Evolutionary conservation across 2,113 vertebrate genomes (phyloP), one percentile per base, ranked within the genome.

Genomic region (Rhipidura dahli): DNA sequence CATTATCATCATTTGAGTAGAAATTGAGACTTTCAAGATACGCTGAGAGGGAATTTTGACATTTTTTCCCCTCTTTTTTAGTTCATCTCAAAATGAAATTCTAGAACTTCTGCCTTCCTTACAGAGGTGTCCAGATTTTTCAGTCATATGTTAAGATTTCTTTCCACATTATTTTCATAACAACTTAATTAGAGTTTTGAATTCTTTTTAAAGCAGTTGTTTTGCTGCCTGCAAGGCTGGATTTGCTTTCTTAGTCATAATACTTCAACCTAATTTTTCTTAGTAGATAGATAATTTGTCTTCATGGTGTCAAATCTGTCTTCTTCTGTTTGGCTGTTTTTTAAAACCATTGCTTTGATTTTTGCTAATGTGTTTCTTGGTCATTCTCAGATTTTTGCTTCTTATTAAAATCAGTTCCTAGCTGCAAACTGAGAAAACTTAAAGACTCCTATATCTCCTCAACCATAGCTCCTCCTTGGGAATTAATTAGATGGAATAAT

Each of bases 401-500:
- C 90, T 91, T 53, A 33, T 2, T 1, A 40, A 75, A 85, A 76
- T 51, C 9, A 49, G 10, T 82, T 69, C 33, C 42, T 51, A 89
- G 31, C 31, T 69, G 31, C 23, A 89, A 76, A 47, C 2, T n/a
- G 35, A 81, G 51, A 90, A 90, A 94, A 75, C 30, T 49, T 49
- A 68, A 56, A 79, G n/a, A 30, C 18, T 49, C 50, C 15, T 11
- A 15, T 47, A 81, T 39, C 75, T 87, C 7, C 15, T 5, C 51
- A 71, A 17, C 19, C 14, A 31, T 65, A 69, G 27, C 11, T 72
- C 22, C 61, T 78, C n/a, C 73, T 84, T 91, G 75, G 33, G 71
- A 85, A 94, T 96, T 75, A 91, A 89, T 95, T 65, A 76, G 18
- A 45, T 72, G 63, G 54, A 85, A 66, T 88, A 72, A 70, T 59